Evolutionary conservation across 2,797 vertebrate genomes (phyloP).

Genomic region (Enteromius radiatus): DNA sequence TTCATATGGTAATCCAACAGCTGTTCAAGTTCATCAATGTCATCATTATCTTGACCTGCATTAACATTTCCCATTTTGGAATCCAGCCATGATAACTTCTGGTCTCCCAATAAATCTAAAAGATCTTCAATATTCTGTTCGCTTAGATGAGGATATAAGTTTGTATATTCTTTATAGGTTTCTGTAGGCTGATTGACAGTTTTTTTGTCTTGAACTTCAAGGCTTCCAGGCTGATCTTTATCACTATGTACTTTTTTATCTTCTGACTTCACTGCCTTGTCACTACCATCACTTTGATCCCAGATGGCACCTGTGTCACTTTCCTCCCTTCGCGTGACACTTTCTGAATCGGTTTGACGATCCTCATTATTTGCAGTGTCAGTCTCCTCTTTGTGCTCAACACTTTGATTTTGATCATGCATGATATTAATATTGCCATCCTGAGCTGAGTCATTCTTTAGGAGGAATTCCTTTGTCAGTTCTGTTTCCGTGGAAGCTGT

Average conservation of each 20-base stretch:
- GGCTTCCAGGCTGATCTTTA: neutral
- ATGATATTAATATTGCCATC: conserved; percentile 1
- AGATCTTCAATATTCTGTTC: conserved; percentile 58
- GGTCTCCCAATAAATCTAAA: conserved; percentile 67
- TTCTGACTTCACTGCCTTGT: neutral
- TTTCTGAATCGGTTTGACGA: conserved; percentile 10
- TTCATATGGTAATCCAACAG: conserved; percentile 70
- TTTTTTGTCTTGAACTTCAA: conserved; percentile 15
- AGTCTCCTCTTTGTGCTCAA: conserved; percentile 20
- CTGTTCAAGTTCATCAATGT: conserved; percentile 71
- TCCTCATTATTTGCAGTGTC: conserved; percentile 7
- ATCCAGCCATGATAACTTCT: conserved; percentile 76
- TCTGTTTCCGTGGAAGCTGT: neutral
- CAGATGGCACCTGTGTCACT: conserved; percentile 5
- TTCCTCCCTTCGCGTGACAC: neutral
- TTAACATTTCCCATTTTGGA: conserved; percentile 62
- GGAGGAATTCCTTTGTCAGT: neutral
- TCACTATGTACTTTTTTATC: neutral
- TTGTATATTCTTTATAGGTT: conserved; percentile 62
- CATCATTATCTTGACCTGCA: conserved; percentile 55
- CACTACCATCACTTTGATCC: conserved; percentile 11
- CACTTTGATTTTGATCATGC: conserved; percentile 4
- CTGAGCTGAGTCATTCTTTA: conserved; percentile 5
- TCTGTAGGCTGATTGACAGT: conserved; percentile 1
- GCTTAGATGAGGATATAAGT: conserved; percentile 65